Evolutionary conservation across 2,888 invertebrate genomes (phyloP).

Genomic region (Calliopum simillimum): DNA sequence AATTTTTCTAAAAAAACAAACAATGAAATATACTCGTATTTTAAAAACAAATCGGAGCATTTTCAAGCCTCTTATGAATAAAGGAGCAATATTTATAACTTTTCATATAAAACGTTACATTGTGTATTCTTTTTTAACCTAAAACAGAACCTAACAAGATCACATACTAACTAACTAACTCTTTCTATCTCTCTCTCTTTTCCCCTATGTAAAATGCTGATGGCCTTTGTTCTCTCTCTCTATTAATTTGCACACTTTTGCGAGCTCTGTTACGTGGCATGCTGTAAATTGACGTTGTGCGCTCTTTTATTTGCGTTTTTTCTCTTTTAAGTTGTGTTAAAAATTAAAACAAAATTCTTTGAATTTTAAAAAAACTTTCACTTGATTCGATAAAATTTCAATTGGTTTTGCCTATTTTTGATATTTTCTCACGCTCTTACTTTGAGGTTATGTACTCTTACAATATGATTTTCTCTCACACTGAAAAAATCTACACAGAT

Average conservation of each 20-base stretch:
- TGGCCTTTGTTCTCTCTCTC: background rate
- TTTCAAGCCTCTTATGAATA: too few species aligned
- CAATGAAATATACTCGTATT: too few species aligned
- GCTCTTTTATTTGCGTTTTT: slow-evolving; percentile 49
- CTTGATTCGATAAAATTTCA: background rate
- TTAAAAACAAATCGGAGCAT: too few species aligned
- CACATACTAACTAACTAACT: background rate
- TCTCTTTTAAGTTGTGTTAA: background rate
- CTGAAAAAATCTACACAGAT: background rate
- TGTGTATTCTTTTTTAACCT: too few species aligned
- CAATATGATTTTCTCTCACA: background rate
- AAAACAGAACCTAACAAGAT: too few species aligned
- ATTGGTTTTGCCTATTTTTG: background rate
- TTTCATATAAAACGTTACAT: too few species aligned
- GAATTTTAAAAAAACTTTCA: background rate
- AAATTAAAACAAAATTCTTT: background rate
- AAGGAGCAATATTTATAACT: too few species aligned
- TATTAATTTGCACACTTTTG: background rate
- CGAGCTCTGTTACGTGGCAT: slow-evolving; percentile 12
- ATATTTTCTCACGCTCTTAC: slow-evolving; percentile 6
- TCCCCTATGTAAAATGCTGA: background rate
- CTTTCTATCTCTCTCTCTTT: slow-evolving; percentile 8
- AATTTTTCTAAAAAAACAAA: too few species aligned
- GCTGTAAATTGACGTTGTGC: slow-evolving; percentile 28
- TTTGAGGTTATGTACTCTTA: background rate